Base-by-base conservation (phyloP, 2,797 vertebrate genomes). In the Rachycentron canadum region DNA sequence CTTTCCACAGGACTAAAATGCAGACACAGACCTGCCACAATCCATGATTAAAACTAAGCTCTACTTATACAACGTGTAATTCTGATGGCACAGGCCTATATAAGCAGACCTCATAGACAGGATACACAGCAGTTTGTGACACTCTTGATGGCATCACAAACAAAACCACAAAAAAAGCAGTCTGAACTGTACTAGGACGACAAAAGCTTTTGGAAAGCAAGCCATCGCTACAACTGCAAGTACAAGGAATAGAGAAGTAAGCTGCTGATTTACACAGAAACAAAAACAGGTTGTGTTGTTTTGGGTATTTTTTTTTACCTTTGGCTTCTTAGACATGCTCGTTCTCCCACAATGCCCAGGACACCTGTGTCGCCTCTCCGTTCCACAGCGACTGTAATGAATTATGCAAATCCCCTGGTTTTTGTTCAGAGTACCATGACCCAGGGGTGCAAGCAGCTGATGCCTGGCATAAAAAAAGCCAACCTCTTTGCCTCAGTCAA, bases 331-430 rank as follows among this genome's bases (percentile, higher is more conserved):
- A 85, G 92, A 71, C 94, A 95, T 95, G 86, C 93, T 94, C 55
- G 83, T 86, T 74, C 86, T 83, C 81, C 87, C 83, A 76, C 86
- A 87, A 83, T 47, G 77, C 83, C 78, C 11, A 52, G 79, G 69
- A 90, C 88, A 89, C 90, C 90, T 91, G 88, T 89, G 86, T 72
- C 65, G 82, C 86, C 87, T 85, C 84, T 86, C 81, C 36, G 82
- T 70, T 90, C 84, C 86, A 86, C 88, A 83, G 89, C 70, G 61
- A 92, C 87, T 85, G 83, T 86, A 85, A 93, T 95, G 88, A 95
- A 95, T 94, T 92, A 94, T 95, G 93, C 90, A 95, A 92, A 94
- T 91, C 90, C 90, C 81, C 81, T 81, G 87, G 74, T 88, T 91
- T 93, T 88, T 90, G 88, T 89, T 90, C 87, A 88, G 86, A 88